A percentile compares a stretch with the other conserved stretches of the same genome.
phyloP scores from a whole-genome alignment of 2,113 vertebrate genomes.

The Nymphicus hollandicus region DNA sequence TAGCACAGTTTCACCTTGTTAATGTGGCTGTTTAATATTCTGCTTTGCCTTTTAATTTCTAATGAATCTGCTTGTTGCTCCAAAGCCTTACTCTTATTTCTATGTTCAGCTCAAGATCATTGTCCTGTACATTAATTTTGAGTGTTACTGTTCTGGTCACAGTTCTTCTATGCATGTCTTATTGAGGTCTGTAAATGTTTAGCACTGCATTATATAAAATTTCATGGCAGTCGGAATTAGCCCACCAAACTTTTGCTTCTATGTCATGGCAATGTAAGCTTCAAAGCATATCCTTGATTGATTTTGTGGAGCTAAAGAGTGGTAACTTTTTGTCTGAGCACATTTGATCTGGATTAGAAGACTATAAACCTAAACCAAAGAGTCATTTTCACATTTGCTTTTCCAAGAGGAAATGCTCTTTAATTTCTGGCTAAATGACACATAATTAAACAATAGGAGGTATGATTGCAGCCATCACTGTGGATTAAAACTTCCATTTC shows the following conservation, averaged over 20 bases:
- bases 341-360: not conserved
- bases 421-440: not conserved
- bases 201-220: not conserved
- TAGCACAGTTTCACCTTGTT: not conserved
- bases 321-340: not conserved
- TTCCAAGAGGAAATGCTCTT: not conserved
- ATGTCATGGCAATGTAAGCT: not conserved
- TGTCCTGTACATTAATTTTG: not conserved
- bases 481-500: not conserved
- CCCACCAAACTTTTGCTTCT: not conserved
- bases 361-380: not conserved
- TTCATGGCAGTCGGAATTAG: not conserved
- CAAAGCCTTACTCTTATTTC: not conserved
- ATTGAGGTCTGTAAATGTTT: not conserved
- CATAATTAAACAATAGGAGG: not conserved
- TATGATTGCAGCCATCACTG: not conserved
- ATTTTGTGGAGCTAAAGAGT: not conserved
- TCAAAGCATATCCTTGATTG: not conserved
- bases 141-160: not conserved
- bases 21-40: constrained; percentile 1
- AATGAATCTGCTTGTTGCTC: not conserved
- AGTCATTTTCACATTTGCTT: not conserved
- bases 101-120: not conserved
- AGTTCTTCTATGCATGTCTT: not conserved
- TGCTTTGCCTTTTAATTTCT: constrained; percentile 17